These are phyloP conservation scores for Marronus borbonicus DNA, from an alignment of 2,888 invertebrate genomes.

Conservation along the genomic window DNA sequence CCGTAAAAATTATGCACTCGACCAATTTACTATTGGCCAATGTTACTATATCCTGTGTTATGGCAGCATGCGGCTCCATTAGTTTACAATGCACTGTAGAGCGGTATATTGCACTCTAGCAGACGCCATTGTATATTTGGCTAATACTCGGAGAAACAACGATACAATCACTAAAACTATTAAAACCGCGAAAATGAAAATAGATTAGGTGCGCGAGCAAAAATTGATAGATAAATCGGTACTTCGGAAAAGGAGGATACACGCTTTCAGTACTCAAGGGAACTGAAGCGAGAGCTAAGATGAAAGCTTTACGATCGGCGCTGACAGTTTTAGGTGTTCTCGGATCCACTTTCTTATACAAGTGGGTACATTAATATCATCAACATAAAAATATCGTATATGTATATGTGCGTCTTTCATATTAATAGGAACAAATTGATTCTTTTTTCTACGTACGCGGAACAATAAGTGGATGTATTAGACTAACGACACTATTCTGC, in stretches of 20 bases:
- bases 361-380: constrained; percentile 63
- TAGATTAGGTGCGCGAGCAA: constrained; percentile 26
- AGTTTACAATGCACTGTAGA: no score
- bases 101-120: no score
- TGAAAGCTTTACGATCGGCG: constrained; percentile 71
- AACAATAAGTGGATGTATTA: no score
- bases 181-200: constrained; percentile 1
- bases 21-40: no score
- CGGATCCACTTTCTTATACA: constrained; percentile 64
- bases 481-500: neutral
- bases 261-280: constrained; percentile 64
- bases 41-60: no score
- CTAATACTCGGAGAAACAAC: no score
- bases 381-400: constrained; percentile 52
- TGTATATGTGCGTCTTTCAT: constrained; percentile 1
- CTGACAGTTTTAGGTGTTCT: constrained; percentile 70
- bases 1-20: no score
- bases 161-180: neutral
- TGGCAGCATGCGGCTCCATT: no score
- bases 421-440: constrained; percentile 30
- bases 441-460: neutral
- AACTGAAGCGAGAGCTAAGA: constrained; percentile 66
- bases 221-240: constrained; percentile 51
- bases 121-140: no score
- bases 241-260: constrained; percentile 52